phyloP scores from a whole-genome alignment of 2,888 invertebrate genomes.

The Antheraea yamamai region DNA sequence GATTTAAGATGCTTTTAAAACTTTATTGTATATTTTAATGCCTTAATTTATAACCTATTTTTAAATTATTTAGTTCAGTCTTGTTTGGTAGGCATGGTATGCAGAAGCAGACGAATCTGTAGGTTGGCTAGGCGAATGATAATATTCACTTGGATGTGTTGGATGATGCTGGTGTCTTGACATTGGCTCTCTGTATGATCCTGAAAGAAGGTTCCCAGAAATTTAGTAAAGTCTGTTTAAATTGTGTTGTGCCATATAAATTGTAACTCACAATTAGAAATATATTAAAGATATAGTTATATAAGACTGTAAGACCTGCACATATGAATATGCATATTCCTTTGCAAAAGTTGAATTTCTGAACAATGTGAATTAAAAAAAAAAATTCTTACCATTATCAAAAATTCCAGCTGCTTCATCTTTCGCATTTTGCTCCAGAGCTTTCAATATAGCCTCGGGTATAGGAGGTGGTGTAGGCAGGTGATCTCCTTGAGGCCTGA shows the following conservation, averaged over 20 bases:
- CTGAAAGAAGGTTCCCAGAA: neutral
- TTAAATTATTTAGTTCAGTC: neutral
- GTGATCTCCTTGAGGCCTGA: slow-evolving; percentile 79
- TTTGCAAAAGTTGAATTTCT: neutral
- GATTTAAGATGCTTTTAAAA: neutral
- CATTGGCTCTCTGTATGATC: neutral
- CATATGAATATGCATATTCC: no score
- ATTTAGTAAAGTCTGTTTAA: neutral
- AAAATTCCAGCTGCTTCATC: slow-evolving; percentile 75
- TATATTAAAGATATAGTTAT: neutral
- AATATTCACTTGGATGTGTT: neutral
- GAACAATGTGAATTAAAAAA: neutral
- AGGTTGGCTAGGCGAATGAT: neutral
- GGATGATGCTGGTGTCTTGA: neutral
- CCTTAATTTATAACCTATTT: neutral
- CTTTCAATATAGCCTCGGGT: slow-evolving; percentile 78
- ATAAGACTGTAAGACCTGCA: neutral
- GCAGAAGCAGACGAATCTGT: neutral
- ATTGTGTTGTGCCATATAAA: neutral
- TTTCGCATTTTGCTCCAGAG: slow-evolving; percentile 71
- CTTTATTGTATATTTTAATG: neutral
- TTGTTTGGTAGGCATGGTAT: neutral
- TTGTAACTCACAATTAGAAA: neutral
- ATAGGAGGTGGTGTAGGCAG: slow-evolving; percentile 83
- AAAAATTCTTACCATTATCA: slow-evolving; percentile 69